phyloP scores from a whole-genome alignment of 2,888 invertebrate species.

The Ceramica pisi region DNA sequence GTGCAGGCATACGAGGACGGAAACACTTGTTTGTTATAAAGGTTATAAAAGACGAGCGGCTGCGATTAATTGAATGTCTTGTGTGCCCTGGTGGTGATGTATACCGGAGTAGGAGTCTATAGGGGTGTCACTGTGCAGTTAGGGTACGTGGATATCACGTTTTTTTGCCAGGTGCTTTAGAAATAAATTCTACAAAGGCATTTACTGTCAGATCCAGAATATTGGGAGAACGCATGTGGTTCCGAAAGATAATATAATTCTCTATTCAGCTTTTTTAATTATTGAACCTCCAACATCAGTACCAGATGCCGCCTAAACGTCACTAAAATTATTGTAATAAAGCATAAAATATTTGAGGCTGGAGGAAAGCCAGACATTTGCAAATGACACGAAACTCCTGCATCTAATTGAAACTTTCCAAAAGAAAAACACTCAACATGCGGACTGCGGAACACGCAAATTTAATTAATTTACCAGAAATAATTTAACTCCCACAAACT shows the following conservation, averaged over 20 bases:
- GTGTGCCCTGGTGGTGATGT: neutral
- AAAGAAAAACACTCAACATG: neutral
- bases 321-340: too few species aligned
- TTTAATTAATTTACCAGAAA: neutral
- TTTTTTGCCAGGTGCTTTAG: too few species aligned
- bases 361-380: neutral
- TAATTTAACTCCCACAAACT: neutral
- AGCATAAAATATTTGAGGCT: too few species aligned
- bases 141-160: neutral
- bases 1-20: slow-evolving; percentile 12
- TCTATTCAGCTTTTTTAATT: neutral
- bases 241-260: neutral
- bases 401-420: neutral
- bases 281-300: neutral
- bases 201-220: neutral
- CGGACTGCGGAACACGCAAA: neutral
- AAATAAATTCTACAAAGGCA: too few species aligned
- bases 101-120: neutral
- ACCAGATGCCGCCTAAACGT: too few species aligned
- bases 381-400: neutral
- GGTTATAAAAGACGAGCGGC: slow-evolving; percentile 40
- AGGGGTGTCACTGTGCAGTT: neutral
- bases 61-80: slow-evolving; percentile 50
- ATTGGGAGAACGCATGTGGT: neutral
- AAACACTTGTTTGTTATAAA: slow-evolving; percentile 43